Conservation (phyloP, 1,140 invertebrate genomes). For the Lethrus apterus region DNA sequence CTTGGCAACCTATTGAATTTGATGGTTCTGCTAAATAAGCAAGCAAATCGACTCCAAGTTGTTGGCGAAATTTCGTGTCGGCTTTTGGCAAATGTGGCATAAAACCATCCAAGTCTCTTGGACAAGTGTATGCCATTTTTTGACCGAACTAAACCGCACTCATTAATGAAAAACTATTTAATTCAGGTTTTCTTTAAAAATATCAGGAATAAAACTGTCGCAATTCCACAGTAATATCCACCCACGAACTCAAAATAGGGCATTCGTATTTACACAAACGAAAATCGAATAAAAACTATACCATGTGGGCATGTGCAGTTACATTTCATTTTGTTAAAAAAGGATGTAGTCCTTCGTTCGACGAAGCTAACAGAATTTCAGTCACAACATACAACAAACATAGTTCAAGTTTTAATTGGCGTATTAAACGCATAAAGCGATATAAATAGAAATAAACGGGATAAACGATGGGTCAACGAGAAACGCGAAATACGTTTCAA, state of each 20-base stretch:
- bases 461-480: constrained; percentile 8
- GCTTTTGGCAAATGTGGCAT: constrained; percentile 70
- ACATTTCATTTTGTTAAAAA: no score
- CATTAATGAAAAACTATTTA: no score
- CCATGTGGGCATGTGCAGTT: no score
- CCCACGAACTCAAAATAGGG: no score
- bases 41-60: constrained; percentile 68
- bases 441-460: constrained; percentile 13
- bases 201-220: neutral
- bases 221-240: neutral
- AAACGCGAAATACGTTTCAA: constrained; percentile 7
- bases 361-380: no score
- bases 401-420: no score
- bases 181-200: no score
- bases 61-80: constrained; percentile 80
- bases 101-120: constrained; percentile 73
- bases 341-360: no score
- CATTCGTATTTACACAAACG: no score
- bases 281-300: no score
- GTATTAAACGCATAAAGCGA: no score
- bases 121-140: constrained; percentile 54
- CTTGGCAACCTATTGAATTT: constrained; percentile 71
- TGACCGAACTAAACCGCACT: constrained; percentile 17
- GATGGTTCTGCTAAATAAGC: constrained; percentile 63
- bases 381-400: no score